Evolutionary conservation across 2,888 invertebrate species (phyloP).

Genomic region (Tenthredo livida): DNA sequence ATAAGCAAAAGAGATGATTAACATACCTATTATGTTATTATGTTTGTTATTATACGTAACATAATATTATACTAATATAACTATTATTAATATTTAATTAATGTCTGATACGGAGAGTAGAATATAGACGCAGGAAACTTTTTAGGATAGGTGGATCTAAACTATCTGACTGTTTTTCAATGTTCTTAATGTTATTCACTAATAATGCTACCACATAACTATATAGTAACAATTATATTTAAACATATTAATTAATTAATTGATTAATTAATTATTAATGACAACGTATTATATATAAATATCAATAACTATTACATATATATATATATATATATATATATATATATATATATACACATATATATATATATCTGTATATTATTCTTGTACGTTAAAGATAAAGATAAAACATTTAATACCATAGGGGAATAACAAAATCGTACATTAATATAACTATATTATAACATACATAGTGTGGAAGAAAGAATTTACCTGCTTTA

Average conservation of each 20-base stretch:
- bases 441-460: neutral
- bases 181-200: constrained; percentile 64
- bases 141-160: constrained; percentile 28
- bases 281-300: constrained; percentile 50
- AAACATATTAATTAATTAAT: too few species aligned
- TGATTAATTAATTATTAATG: too few species aligned
- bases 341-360: constrained; percentile 48
- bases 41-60: neutral
- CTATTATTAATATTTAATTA: neutral
- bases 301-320: constrained; percentile 16
- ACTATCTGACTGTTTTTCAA: constrained; percentile 70
- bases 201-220: constrained; percentile 19
- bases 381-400: constrained; percentile 59
- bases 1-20: neutral
- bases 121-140: constrained; percentile 2
- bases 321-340: too few species aligned
- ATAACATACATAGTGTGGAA: neutral
- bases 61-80: neutral
- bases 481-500: neutral
- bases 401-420: constrained; percentile 7
- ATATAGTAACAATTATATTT: constrained; percentile 64
- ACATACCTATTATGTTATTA: neutral
- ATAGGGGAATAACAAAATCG: neutral
- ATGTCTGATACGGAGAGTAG: constrained; percentile 10
- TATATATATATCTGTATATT: constrained; percentile 53